Evolutionary conservation across 2,888 invertebrate species (phyloP), one percentile per base, ranked within the genome.

Genomic region (Microchrysa polita): DNA sequence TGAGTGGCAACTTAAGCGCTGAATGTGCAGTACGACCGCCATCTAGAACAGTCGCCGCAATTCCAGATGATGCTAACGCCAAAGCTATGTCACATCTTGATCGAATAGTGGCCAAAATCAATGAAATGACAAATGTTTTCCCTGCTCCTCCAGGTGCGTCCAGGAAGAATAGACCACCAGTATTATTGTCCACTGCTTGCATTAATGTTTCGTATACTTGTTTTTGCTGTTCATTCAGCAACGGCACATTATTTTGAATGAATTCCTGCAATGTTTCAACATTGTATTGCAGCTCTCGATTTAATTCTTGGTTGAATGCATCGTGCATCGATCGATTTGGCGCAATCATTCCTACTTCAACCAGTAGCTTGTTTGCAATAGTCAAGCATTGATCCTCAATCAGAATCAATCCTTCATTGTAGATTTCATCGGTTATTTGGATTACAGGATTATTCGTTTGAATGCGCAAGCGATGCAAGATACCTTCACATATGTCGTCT

Each of bases 271-370:
- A 72, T 73, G 67, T 59, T 1, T 79, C 67, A 14, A 71, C 52
- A 74, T 78, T 77, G 55, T 73, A 78, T 20, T 76, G 65, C 69
- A 20, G 57, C 78, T 80, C 77, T 5, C 77, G 76, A 73, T 74
- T 61, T 63, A 79, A 74, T 73, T 79, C 78, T 57, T 73, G 59
- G 75, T 77, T 73, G 23, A 76, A 75, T 42, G 73, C 23, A 63
- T 77, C 74, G 40, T 76, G 73, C 57, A 63, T 61, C 18, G 57
- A 40, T 40, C 73, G 75, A 77, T 79, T 67, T 74, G 79, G 77
- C 71, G 78, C 73, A 77, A 77, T 74, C 76, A 81, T 76, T 75
- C 79, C 80, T 75, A 79, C 79, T 20, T 72, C 61, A 75, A 14
- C 22, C 40, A 69, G 52, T 20, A 4, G 14, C 75, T 73, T 78